Percentiles rank a stretch among this genome's conserved stretches.
phyloP scores from a whole-genome alignment of 2,113 vertebrate species.

The Phyllostomus discolor region DNA sequence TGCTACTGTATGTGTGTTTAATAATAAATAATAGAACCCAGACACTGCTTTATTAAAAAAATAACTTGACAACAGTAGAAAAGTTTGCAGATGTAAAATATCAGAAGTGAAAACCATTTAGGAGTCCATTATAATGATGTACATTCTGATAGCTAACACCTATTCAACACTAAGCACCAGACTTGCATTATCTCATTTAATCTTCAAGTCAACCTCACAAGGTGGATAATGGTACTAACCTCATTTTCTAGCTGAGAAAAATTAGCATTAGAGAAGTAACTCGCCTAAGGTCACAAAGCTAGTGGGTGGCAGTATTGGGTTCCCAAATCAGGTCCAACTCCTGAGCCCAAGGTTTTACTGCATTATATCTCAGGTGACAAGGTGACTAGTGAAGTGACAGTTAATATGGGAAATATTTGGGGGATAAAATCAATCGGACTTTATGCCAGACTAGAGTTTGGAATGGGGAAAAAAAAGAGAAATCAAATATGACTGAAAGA shows the following conservation, averaged over 20 bases:
- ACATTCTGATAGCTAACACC: neutral
- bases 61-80: neutral
- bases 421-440: neutral
- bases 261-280: neutral
- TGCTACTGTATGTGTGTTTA: neutral
- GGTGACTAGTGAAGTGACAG: neutral
- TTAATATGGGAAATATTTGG: neutral
- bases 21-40: neutral
- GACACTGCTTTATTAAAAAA: neutral
- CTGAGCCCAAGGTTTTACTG: neutral
- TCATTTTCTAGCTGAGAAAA: slow-evolving; percentile 31
- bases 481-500: neutral
- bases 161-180: neutral
- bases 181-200: neutral
- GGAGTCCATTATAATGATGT: neutral
- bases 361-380: neutral
- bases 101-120: neutral
- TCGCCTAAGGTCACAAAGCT: neutral
- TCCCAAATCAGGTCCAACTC: neutral
- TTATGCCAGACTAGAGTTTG: neutral
- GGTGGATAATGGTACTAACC: neutral
- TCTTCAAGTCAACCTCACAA: neutral
- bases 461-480: neutral
- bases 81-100: neutral
- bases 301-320: neutral